Base-by-base conservation (phyloP, 1,140 invertebrate genomes). In the Helicoverpa armigera region DNA sequence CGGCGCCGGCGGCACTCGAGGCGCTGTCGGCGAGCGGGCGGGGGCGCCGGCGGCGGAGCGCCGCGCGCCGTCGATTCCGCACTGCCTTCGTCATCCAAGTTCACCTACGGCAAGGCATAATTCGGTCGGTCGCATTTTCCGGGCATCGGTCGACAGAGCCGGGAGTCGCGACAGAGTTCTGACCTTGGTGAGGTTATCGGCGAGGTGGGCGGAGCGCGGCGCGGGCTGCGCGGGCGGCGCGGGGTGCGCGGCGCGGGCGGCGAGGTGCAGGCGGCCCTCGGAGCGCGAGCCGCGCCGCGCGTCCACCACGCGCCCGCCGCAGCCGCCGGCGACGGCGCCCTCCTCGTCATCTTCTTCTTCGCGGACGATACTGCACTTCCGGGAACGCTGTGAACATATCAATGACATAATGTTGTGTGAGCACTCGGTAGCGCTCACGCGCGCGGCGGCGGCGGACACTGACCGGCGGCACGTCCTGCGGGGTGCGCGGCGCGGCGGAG, bases 341-440 rank as follows among this genome's bases (percentile, higher is more conserved):
- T 97, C 97, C 90, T 97, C 97, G 86, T 97, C 97, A 85, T 98
- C 97, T 85, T 98, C 97, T 88, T 98, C 98, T 92, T 98, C 98
- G 84, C 97, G 97, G 9, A 98, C 98, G 85, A 98, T 98, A 86
- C 97, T 98, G 94, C 98, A 98, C 89, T 98, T 98, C 63, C 98
- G 96, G 50, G 96, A 96, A 65, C 98, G 95, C 95, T 96, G 86
- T 10, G 88, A 89, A 80, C 82, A 60, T 4, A 56, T 11, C 3
- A 13, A 53, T 53, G 31, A 23, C 23, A 23, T 23, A 69, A 48
- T 48, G n/a, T 13, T 51, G 23, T n/a, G 5, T 51, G 14, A 53
- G 48, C 2, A 3, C 63, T 23, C 23, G 23, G 23, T 23, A 1
- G 23, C 23, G 23, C 23, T 2, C 23, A 23, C 23, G 23, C 23